Evolutionary conservation across 2,113 vertebrate genomes (phyloP), one percentile per base, ranked within the genome.

Genomic region (Copsychus sechellarum): DNA sequence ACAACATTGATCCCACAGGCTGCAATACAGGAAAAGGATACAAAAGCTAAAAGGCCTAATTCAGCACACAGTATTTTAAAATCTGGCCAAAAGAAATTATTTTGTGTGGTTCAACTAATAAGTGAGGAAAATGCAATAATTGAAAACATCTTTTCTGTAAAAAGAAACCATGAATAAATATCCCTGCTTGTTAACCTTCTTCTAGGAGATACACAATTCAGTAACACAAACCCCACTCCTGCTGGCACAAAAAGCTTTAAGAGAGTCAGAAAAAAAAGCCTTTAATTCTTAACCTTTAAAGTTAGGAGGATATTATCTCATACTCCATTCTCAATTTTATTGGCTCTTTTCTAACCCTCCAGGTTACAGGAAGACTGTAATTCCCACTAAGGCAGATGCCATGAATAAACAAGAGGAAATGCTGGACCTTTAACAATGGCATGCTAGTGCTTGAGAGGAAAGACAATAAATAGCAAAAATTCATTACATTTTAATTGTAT

Each of bases 401-500:
- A 79, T 61, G 60, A 91, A 71, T 58, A 85, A 96, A 91, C 67
- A 77, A 85, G 38, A 56, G 43, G 74, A 96, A 96, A 87, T 43
- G 34, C 72, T 70, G 33, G 17, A 69, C 51, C 54, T 95, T 56
- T 25, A 69, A 66, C 17, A 83, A 74, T 11, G n/a, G 31, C 66
- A 65, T 81, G 25, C 33, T 58, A 71, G 34, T 12, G 34, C 28
- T 72, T 66, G 45, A 51, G 12, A 14, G 72, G 50, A 57, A 79
- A 67, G 48, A 87, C 45, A 79, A 79, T 65, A 54, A 9, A 67
- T 3, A 92, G 31, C 7, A 67, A 72, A 48, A 80, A 86, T 71
- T 20, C 17, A 62, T 97, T 98, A 98, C 98, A 98, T 97, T 97
- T 98, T 58, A 97, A 74, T 88, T 97, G 97, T 26, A 71, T 58